These are phyloP conservation scores for Plumapathes pennacea DNA, from an alignment of 92 coral and sea anemone genomes.

Conservation along the genomic window DNA sequence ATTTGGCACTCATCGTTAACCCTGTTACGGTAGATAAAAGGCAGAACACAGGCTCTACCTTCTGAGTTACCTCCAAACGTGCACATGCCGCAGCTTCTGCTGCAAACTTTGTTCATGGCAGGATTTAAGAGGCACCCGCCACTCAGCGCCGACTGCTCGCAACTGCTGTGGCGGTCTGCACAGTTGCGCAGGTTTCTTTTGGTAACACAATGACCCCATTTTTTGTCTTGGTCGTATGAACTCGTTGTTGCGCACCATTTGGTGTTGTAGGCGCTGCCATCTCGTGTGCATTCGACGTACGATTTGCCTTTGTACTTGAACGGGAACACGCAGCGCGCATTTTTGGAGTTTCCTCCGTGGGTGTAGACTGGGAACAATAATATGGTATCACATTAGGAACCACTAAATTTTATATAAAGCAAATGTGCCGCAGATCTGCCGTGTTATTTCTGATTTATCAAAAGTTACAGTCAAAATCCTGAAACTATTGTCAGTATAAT, in stretches of 20 bases:
- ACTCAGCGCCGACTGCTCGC: constrained; percentile 17
- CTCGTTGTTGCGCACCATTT: constrained; percentile 47
- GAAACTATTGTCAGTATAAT: too few species aligned
- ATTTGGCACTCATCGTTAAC: constrained; percentile 5
- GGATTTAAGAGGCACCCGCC: constrained; percentile 16
- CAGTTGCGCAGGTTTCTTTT: constrained; percentile 14
- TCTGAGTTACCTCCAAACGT: constrained; percentile 30
- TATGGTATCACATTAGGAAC: too few species aligned
- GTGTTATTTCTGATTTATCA: too few species aligned
- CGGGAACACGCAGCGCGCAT: constrained; percentile 38
- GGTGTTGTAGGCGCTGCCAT: constrained; percentile 1
- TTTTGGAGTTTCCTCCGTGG: constrained; percentile 7
- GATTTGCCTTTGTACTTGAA: constrained; percentile 13
- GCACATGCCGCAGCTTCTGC: constrained; percentile 40
- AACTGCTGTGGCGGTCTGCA: constrained; percentile 3
- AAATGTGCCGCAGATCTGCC: too few species aligned
- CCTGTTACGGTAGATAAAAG: constrained; percentile 15
- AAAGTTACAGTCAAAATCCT: too few species aligned
- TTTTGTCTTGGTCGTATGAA: constrained; percentile 28
- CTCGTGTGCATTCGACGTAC: constrained; percentile 26
- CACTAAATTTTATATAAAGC: too few species aligned
- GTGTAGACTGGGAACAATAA: constrained; percentile 29
- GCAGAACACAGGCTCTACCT: constrained; percentile 16
- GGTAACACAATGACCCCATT: constrained; percentile 41
- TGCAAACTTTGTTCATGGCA: constrained; percentile 6